phyloP scores from a whole-genome alignment of 2,113 vertebrate species.

The Pongo abelii region DNA sequence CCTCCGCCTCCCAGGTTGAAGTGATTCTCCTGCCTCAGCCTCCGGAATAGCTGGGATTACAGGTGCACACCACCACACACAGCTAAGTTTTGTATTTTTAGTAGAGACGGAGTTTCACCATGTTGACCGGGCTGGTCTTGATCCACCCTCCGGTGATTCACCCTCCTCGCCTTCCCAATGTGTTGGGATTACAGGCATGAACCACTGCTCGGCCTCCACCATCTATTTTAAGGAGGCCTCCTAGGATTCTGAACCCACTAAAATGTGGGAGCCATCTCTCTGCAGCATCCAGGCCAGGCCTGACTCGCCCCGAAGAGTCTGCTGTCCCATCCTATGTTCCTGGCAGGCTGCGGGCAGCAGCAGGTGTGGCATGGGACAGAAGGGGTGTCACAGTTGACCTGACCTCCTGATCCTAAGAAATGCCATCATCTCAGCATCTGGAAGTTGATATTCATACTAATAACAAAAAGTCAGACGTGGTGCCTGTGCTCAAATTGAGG shows the following conservation, averaged over 20 bases:
- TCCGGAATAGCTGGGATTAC: neutral
- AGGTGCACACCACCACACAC: neutral
- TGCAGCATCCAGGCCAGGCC: neutral
- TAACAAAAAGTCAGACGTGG: neutral
- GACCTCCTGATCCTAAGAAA: neutral
- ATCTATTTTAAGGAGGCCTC: neutral
- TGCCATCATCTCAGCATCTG: neutral
- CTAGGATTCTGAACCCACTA: neutral
- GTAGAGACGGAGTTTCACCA: neutral
- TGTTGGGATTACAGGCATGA: neutral
- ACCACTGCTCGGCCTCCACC: neutral
- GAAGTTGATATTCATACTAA: slow-evolving; percentile 15
- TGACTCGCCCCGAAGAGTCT: neutral
- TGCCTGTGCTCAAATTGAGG: neutral
- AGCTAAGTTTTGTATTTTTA: neutral
- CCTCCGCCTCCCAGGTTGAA: neutral
- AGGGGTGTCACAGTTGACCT: neutral
- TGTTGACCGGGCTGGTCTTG: neutral
- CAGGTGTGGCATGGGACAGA: neutral
- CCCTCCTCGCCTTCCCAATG: neutral
- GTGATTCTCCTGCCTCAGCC: neutral
- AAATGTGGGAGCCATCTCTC: neutral
- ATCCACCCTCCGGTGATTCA: neutral
- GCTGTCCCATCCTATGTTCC: accelerated
- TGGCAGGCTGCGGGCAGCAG: neutral